Evolutionary conservation across 1,140 invertebrate species (phyloP).

Genomic region (Drosophila littoralis): DNA sequence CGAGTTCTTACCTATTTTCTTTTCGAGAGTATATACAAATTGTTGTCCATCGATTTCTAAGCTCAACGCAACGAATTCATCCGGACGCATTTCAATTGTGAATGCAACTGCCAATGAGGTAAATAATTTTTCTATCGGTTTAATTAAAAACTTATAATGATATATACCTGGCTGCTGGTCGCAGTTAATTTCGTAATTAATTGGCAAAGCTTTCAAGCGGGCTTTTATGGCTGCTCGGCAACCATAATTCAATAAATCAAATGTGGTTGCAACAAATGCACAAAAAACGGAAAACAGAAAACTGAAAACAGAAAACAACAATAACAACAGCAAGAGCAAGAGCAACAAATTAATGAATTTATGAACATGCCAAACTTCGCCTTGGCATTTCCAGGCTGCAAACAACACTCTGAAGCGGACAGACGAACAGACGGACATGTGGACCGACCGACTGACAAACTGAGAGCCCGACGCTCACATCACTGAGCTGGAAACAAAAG

Average conservation of each 20-base stretch:
- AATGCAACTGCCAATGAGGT: conserved; percentile 11
- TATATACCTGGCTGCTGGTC: conserved; percentile 28
- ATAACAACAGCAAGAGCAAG: conserved; percentile 29
- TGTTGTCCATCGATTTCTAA: background rate
- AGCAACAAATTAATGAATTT: conserved; percentile 80
- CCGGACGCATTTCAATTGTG: background rate
- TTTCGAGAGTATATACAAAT: background rate
- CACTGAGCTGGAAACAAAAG: conserved; percentile 56
- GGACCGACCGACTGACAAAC: conserved; percentile 46
- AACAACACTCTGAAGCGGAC: conserved; percentile 38
- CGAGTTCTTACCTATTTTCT: too few relatives aligned
- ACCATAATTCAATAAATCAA: conserved; percentile 80
- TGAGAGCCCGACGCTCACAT: conserved; percentile 51
- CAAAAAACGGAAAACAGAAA: conserved; percentile 11
- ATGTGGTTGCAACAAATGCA: conserved; percentile 63
- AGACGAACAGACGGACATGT: background rate
- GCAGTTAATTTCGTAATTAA: conserved; percentile 79
- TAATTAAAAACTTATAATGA: conserved; percentile 63
- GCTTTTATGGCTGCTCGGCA: conserved; percentile 72
- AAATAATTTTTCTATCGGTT: conserved; percentile 17
- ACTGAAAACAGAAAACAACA: conserved; percentile 12
- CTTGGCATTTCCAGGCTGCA: conserved; percentile 59
- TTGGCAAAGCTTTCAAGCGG: conserved; percentile 69
- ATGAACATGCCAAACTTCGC: conserved; percentile 76
- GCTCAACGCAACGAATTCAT: conserved; percentile 2